Evolutionary conservation across 2,113 vertebrate species (phyloP).

Genomic region (Protobothrops mucrosquamatus): DNA sequence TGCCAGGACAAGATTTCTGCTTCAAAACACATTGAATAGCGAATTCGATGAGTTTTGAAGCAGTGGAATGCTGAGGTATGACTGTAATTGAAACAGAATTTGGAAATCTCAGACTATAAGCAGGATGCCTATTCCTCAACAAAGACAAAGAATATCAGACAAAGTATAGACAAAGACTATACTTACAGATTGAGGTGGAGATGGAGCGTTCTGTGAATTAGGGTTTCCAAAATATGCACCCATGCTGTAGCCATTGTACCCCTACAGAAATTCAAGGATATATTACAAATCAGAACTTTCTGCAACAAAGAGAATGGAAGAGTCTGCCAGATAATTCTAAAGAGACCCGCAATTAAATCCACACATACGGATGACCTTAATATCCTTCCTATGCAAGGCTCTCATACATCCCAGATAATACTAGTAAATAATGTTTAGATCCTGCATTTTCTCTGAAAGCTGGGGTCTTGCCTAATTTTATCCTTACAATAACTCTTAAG

Average conservation of each 20-base stretch:
- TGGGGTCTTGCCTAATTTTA: not conserved
- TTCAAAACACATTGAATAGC: too few species aligned
- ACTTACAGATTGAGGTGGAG: not conserved
- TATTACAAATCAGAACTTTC: not conserved
- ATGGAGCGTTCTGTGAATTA: not conserved
- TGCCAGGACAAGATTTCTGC: too few species aligned
- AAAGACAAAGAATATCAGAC: not conserved
- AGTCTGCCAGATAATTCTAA: not conserved
- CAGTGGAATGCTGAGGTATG: too few species aligned
- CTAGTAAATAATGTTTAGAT: not conserved
- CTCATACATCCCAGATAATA: not conserved
- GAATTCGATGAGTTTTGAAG: too few species aligned
- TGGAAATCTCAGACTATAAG: not conserved
- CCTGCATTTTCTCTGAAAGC: not conserved
- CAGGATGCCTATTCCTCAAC: not conserved
- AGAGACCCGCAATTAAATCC: not conserved
- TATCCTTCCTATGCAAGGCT: not conserved
- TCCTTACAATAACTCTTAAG: not conserved
- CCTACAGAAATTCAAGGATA: not conserved
- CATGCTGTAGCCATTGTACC: not conserved
- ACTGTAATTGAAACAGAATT: not conserved
- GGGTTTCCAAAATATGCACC: accelerated
- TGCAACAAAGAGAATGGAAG: not conserved
- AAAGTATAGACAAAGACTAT: not conserved
- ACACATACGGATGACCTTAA: not conserved